These are phyloP conservation scores for Gavia stellata DNA, from an alignment of 2,113 vertebrate genomes.

Conservation along the genomic window DNA sequence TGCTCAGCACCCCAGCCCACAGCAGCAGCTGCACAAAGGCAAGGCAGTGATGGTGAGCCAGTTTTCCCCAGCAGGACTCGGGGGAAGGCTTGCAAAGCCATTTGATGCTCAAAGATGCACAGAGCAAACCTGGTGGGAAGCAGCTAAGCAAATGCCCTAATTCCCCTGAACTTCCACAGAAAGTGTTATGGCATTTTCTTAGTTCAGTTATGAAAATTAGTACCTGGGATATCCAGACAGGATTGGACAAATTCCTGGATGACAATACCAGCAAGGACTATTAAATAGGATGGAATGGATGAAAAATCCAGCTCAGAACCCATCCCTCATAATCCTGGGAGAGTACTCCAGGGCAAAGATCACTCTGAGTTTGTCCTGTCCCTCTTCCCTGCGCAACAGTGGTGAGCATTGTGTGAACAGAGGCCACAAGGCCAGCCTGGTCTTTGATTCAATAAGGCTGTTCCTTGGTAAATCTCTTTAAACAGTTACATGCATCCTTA, in stretches of 20 bases:
- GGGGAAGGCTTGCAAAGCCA: neutral
- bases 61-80: neutral
- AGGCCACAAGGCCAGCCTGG: neutral
- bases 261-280: neutral
- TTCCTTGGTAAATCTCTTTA: neutral
- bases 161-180: neutral
- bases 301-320: neutral
- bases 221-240: neutral
- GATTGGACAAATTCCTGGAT: neutral
- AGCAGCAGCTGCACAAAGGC: no score
- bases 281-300: neutral
- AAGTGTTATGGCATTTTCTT: neutral
- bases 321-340: neutral
- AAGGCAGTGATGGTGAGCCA: accelerated
- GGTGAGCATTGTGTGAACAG: neutral
- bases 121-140: neutral
- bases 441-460: neutral
- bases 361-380: neutral
- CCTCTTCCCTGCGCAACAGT: neutral
- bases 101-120: neutral
- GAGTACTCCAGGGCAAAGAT: neutral
- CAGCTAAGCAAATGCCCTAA: neutral
- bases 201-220: neutral
- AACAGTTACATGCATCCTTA: neutral
- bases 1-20: neutral